A percentile compares a stretch with the other conserved stretches of the same genome.
Evolutionary conservation across 1,140 invertebrate genomes (phyloP).

Genomic region (Panulirus ornatus): DNA sequence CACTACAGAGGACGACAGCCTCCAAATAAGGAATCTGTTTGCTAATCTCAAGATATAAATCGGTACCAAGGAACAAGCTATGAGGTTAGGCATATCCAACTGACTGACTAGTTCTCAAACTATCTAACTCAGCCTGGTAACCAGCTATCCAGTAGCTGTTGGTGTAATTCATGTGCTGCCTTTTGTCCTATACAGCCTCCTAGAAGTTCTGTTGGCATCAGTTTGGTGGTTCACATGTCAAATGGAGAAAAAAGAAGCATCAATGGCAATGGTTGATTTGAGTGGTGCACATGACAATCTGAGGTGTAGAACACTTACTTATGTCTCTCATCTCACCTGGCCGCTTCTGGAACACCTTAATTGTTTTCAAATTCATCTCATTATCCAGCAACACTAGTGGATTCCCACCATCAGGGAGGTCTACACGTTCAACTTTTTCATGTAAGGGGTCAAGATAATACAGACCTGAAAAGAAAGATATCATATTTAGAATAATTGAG

Average conservation of each 20-base stretch:
- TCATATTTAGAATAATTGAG: neutral
- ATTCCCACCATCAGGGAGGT: constrained; percentile 90
- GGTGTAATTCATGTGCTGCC: no score
- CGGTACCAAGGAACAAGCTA: no score
- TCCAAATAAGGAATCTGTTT: no score
- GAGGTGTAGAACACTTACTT: constrained; percentile 37
- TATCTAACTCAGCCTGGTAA: neutral
- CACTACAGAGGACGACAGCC: no score
- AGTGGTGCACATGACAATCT: neutral
- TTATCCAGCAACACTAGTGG: constrained; percentile 89
- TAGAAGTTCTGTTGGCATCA: no score
- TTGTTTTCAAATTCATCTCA: constrained; percentile 90
- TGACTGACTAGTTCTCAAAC: neutral
- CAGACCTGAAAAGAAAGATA: constrained; percentile 78
- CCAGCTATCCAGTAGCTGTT: no score
- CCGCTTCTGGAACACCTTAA: constrained; percentile 94
- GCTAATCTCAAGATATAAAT: no score
- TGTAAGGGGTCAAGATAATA: constrained; percentile 94
- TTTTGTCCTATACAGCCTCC: no score
- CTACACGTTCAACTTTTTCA: constrained; percentile 92
- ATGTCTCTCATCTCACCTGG: constrained; percentile 78
- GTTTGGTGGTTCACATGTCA: neutral
- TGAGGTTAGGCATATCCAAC: no score
- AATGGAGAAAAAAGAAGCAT: neutral
- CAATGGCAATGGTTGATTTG: constrained; percentile 31